Evolutionary conservation across 2,113 vertebrate species (phyloP), one percentile per base, ranked within the genome.

Genomic region (Leptodactylus fuscus): DNA sequence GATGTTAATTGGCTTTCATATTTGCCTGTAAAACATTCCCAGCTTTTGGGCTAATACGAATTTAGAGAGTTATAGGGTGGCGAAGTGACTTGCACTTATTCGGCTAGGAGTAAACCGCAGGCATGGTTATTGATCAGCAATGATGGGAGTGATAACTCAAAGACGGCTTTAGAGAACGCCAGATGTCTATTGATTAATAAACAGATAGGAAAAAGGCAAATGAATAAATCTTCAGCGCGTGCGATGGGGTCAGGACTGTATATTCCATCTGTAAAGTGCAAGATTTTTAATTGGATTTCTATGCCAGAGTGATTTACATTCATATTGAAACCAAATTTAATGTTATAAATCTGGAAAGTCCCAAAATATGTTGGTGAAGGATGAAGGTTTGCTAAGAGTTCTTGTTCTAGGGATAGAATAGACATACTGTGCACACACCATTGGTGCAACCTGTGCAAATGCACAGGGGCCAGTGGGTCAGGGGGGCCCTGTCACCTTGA

Each of bases 1-100:
- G 48, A 79, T 71, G 48, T 58, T 73, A 70, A 85, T 77, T 49
- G 38, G 16, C 51, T 74, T 83, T 83, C 18, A 58, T 60, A 24
- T 80, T 80, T 75, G 4, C 29, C 71, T 46, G 51, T 27, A 20
- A 38, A 83, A 15, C 36, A 24, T 44, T 16, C 70, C 32, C 24
- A 71, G 10, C 18, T 78, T 38, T 78, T 58, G 32, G 16, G 3
- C 29, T 20, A 79, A 55, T 62, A 15, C n/a, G 27, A 79, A 58
- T 41, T 5, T n/a, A 34, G 44, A 60, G 22, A 15, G 32, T 80
- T 77, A 76, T 29, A 53, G 1, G 9, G 22, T 32, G 9, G 74
- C 29, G 18, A 34, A 18, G 27, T 10, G 32, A 34, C 29, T 3
- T 20, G 29, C 27, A 77, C 24, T 20, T 48, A 8, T 75, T 48